Evolutionary conservation across 2,888 invertebrate species (phyloP).

Genomic region (Masnerella sp.): DNA sequence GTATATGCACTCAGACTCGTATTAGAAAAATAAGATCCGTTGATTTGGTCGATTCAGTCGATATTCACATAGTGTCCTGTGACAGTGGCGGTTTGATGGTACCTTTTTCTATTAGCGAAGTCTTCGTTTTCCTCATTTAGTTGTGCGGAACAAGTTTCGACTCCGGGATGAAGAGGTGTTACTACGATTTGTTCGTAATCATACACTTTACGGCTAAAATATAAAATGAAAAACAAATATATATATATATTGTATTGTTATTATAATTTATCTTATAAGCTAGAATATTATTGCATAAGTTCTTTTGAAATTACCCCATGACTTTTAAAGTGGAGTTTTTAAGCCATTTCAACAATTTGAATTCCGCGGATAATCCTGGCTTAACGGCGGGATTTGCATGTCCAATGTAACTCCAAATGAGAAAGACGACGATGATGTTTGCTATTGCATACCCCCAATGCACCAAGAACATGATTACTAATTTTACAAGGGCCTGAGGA

Average conservation of each 20-base stretch:
- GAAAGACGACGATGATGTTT: conserved; percentile 88
- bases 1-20: conserved; percentile 9
- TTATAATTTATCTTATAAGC: not conserved
- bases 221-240: not conserved
- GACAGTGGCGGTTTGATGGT: conserved; percentile 93
- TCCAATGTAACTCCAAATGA: conserved; percentile 96
- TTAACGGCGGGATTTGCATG: conserved; percentile 97
- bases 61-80: conserved; percentile 84
- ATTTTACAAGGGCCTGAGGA: conserved; percentile 91
- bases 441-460: conserved; percentile 95
- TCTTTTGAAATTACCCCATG: conserved; percentile 84
- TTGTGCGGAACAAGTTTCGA: conserved; percentile 89
- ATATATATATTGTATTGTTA: too few species aligned
- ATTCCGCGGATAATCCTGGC: conserved; percentile 92
- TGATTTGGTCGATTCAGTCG: conserved; percentile 61
- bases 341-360: conserved; percentile 88
- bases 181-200: conserved; percentile 93
- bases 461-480: conserved; percentile 94
- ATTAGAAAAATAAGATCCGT: conserved; percentile 30
- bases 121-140: conserved; percentile 97
- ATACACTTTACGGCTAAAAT: conserved; percentile 84
- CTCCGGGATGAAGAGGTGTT: conserved; percentile 88
- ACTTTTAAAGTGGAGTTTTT: conserved; percentile 85
- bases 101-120: conserved; percentile 93
- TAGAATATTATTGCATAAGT: conserved; percentile 10